These are phyloP conservation scores for Augochlorella aurata DNA, from an alignment of 2,888 invertebrate species.

Conservation along the genomic window DNA sequence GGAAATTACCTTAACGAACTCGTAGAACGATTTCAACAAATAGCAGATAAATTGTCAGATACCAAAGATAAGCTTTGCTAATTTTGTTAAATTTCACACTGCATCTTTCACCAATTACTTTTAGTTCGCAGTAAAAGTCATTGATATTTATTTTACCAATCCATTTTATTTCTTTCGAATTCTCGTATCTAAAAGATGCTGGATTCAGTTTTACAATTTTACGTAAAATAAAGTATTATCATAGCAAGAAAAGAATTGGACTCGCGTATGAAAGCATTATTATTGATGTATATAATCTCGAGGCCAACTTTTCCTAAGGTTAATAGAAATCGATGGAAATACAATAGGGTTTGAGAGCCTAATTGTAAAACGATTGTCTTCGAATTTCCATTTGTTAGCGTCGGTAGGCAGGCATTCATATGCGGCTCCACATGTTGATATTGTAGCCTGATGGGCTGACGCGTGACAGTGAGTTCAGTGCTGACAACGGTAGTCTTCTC, in stretches of 20 bases:
- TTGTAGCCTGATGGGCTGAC: conserved; percentile 55
- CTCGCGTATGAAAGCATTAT: too few relatives aligned
- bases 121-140: too few relatives aligned
- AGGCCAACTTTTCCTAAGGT: not conserved
- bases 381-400: conserved; percentile 29
- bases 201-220: too few relatives aligned
- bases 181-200: too few relatives aligned
- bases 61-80: too few relatives aligned
- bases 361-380: conserved; percentile 27
- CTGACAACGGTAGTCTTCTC: conserved; percentile 73
- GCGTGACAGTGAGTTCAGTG: conserved; percentile 70
- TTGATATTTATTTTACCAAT: too few relatives aligned
- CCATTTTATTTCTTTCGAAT: too few relatives aligned
- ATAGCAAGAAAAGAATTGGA: too few relatives aligned
- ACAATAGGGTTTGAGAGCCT: not conserved
- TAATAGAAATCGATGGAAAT: not conserved
- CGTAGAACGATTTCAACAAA: not conserved
- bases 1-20: not conserved
- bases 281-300: not conserved
- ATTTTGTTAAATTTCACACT: too few relatives aligned
- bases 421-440: conserved; percentile 43
- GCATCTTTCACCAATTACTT: too few relatives aligned
- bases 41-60: not conserved
- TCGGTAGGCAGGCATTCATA: conserved; percentile 26
- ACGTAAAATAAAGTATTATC: too few relatives aligned